These are phyloP conservation scores for Suillia variegata DNA, from an alignment of 2,888 invertebrate species.

Conservation along the genomic window DNA sequence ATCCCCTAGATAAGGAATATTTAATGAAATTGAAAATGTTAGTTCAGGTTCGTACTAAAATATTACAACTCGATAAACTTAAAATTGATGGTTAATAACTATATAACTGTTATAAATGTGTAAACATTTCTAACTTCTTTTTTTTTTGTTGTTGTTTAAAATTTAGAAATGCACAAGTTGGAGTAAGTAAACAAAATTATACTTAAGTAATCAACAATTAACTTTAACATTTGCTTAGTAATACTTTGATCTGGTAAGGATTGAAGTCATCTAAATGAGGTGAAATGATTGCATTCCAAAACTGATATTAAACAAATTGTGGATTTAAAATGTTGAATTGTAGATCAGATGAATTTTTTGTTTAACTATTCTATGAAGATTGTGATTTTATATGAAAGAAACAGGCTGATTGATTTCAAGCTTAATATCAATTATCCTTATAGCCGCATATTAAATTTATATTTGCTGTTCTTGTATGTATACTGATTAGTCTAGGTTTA, in stretches of 20 bases:
- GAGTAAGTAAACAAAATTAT: neutral
- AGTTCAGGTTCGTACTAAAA: neutral
- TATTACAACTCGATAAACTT: too few relatives aligned
- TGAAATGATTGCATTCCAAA: conserved; percentile 3
- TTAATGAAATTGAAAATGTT: conserved; percentile 3
- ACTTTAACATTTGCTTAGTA: conserved; percentile 10
- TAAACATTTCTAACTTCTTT: neutral
- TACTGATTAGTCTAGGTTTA: too few relatives aligned
- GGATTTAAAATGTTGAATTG: neutral
- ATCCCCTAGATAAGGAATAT: conserved; percentile 19
- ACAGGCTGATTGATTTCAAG: too few relatives aligned
- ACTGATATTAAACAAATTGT: too few relatives aligned
- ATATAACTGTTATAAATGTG: neutral
- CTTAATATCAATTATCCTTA: too few relatives aligned
- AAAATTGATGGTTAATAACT: too few relatives aligned
- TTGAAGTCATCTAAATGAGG: conserved; percentile 28
- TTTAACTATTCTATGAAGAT: too few relatives aligned
- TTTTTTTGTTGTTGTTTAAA: neutral
- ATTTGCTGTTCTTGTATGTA: too few relatives aligned
- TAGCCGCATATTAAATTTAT: too few relatives aligned
- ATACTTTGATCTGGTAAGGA: conserved; percentile 29
- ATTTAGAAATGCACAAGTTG: neutral
- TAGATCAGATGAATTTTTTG: neutral
- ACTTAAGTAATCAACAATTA: neutral
- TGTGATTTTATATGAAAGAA: too few relatives aligned